Percentiles rank a stretch among this genome's conserved stretches.
These are phyloP conservation scores for Abramis brama DNA, from an alignment of 2,113 vertebrate genomes.

Conservation along the genomic window DNA sequence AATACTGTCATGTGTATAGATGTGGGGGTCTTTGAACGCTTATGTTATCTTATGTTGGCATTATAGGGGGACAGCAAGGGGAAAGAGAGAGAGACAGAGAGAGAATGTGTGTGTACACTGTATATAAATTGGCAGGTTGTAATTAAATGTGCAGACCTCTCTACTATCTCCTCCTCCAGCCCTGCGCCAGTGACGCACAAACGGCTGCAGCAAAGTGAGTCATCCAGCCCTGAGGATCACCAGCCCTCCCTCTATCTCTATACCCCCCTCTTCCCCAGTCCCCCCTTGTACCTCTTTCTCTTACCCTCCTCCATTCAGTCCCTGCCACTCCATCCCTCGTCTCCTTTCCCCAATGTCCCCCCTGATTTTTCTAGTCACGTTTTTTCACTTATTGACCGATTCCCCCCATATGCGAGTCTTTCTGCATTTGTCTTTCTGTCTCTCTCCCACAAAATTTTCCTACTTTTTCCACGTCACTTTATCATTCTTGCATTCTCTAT, in stretches of 20 bases:
- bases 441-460: not conserved
- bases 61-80: constrained; percentile 29
- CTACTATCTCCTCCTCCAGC: constrained; percentile 86
- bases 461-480: constrained; percentile 26
- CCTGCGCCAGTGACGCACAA: constrained; percentile 83
- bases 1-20: constrained; percentile 32
- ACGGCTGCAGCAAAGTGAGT: constrained; percentile 83
- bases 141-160: constrained; percentile 86
- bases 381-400: constrained; percentile 41
- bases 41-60: constrained; percentile 53
- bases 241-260: constrained; percentile 79
- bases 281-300: constrained; percentile 73
- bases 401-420: constrained; percentile 35
- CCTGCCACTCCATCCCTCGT: constrained; percentile 34
- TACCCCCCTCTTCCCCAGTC: constrained; percentile 73
- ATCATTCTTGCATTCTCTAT: constrained; percentile 51
- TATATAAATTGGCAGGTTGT: constrained; percentile 84
- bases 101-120: constrained; percentile 74
- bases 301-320: constrained; percentile 54
- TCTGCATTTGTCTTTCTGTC: constrained; percentile 17
- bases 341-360: constrained; percentile 16
- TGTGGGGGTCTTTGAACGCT: constrained; percentile 51
- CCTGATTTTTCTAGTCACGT: constrained; percentile 37
- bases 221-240: constrained; percentile 83
- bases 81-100: constrained; percentile 31